A percentile compares a stretch with the other conserved stretches of the same genome.
Conservation (phyloP, 64 coral and sea anemone species). For the Stichodactyla mertensii region DNA sequence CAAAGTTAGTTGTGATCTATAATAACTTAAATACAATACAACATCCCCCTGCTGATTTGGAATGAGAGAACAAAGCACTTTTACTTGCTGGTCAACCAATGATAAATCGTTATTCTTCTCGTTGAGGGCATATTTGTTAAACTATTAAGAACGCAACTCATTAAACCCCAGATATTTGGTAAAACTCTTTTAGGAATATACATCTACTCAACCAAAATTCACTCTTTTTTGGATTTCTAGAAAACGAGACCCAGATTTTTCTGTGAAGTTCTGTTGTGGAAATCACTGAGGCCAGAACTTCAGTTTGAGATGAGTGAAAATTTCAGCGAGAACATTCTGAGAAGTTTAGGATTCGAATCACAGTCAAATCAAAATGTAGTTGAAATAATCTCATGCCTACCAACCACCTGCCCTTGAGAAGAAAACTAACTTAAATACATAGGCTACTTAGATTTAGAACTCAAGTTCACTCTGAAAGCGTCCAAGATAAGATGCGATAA, state of each 20-base stretch:
- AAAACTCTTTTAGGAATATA: conserved; percentile 1
- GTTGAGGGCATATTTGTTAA: conserved; percentile 3
- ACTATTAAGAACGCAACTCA: neutral
- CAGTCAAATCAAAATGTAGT: neutral
- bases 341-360: neutral
- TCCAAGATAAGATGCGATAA: no score
- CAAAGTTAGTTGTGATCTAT: neutral
- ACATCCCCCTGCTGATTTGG: neutral
- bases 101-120: neutral
- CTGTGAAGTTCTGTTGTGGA: neutral
- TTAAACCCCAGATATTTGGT: neutral
- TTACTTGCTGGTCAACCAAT: neutral
- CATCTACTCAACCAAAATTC: neutral
- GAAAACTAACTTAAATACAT: neutral
- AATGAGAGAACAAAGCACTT: neutral
- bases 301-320: no score
- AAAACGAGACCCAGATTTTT: neutral
- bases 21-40: neutral
- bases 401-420: neutral
- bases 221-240: neutral
- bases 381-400: neutral
- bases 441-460: no score
- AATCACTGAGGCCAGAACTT: neutral
- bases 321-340: no score
- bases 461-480: no score